Evolutionary conservation across 2,797 vertebrate genomes (phyloP).

Genomic region (Brachyrhaphis roseni): DNA sequence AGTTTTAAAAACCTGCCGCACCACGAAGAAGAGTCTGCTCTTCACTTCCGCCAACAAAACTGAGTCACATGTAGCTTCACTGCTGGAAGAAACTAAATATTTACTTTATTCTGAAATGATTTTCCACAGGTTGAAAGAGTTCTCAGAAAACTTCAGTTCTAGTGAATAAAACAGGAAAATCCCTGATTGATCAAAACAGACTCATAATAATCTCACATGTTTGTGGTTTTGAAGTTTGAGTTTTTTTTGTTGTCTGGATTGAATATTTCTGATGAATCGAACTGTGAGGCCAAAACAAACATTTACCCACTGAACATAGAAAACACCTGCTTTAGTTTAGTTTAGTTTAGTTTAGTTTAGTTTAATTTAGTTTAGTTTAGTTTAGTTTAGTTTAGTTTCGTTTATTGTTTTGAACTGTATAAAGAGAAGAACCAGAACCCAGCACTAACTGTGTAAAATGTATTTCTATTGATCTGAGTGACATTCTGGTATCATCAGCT

Average conservation of each 20-base stretch:
- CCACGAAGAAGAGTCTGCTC: slow-evolving; percentile 36
- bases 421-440: too few relatives aligned
- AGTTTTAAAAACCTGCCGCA: slow-evolving; percentile 42
- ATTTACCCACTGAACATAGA: too few relatives aligned
- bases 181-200: not conserved
- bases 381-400: too few relatives aligned
- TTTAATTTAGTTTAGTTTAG: too few relatives aligned
- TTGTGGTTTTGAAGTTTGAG: not conserved
- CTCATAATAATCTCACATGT: not conserved
- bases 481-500: too few relatives aligned
- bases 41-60: not conserved
- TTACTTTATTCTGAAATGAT: not conserved
- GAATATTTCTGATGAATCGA: not conserved
- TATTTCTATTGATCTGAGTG: too few relatives aligned
- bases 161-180: not conserved
- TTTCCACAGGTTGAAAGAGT: not conserved
- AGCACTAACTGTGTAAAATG: too few relatives aligned
- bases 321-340: too few relatives aligned
- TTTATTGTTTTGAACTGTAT: too few relatives aligned
- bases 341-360: too few relatives aligned
- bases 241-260: not conserved
- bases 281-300: not conserved
- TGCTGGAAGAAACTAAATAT: not conserved
- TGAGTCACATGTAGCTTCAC: not conserved
- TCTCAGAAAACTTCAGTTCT: not conserved